Percentiles rank a stretch among this genome's conserved stretches.
Evolutionary conservation across 2,888 invertebrate species (phyloP).

Genomic region (Agrilus mali): DNA sequence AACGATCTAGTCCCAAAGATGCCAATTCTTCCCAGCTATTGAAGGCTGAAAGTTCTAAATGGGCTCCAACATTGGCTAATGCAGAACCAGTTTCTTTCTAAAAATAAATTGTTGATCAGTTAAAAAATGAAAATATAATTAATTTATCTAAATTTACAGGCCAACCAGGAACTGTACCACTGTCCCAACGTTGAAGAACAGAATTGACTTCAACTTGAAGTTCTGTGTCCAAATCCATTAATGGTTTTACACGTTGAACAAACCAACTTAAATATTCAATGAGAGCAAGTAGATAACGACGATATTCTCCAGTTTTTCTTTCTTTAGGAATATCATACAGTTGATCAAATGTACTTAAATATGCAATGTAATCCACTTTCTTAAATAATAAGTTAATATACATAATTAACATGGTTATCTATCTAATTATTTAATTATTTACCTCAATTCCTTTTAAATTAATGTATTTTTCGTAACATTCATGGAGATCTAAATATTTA

Average conservation of each 20-base stretch:
- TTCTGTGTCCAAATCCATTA: slow-evolving; percentile 70
- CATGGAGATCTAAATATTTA: slow-evolving; percentile 92
- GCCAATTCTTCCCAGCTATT: slow-evolving; percentile 96
- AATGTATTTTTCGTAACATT: slow-evolving; percentile 89
- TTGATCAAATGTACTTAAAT: slow-evolving; percentile 87
- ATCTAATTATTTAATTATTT: slow-evolving; percentile 13
- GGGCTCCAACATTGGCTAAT: slow-evolving; percentile 87
- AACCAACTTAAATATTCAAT: slow-evolving; percentile 80
- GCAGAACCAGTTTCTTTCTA: slow-evolving; percentile 90
- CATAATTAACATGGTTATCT: slow-evolving; percentile 6
- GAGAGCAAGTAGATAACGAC: slow-evolving; percentile 71
- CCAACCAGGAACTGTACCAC: slow-evolving; percentile 90
- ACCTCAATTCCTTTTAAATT: slow-evolving; percentile 94
- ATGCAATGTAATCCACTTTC: slow-evolving; percentile 93
- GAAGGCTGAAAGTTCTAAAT: slow-evolving; percentile 95
- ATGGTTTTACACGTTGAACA: slow-evolving; percentile 70
- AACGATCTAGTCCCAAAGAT: slow-evolving; percentile 88
- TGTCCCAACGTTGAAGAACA: slow-evolving; percentile 79
- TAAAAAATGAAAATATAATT: slow-evolving; percentile 1
- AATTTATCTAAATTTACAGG: slow-evolving; percentile 39
- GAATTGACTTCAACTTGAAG: slow-evolving; percentile 65
- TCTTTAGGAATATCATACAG: slow-evolving; percentile 91
- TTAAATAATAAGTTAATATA: slow-evolving; percentile 24
- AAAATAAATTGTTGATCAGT: slow-evolving; percentile 11
- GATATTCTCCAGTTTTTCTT: slow-evolving; percentile 75